Conservation (phyloP, 2,888 invertebrate species). For the Oscheius sp. region DNA sequence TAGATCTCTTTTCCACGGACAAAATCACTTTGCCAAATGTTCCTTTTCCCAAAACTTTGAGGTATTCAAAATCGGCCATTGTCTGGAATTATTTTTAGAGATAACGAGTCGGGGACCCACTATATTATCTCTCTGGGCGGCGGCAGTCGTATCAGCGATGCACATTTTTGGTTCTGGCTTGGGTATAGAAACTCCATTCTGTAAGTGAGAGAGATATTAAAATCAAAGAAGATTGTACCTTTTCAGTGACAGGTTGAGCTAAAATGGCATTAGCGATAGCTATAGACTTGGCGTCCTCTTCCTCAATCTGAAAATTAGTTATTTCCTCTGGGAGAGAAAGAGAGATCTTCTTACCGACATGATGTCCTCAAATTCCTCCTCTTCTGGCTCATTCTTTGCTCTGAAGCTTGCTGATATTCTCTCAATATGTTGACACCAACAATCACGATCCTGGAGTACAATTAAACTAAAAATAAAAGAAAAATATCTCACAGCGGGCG, state of each 20-base stretch:
- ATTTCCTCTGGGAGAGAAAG: not conserved
- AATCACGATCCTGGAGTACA: not conserved
- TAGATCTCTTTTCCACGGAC: conserved; percentile 91
- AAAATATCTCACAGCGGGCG: conserved; percentile 73
- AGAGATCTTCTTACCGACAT: conserved; percentile 6
- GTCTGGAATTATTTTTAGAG: conserved; percentile 45
- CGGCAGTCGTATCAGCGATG: conserved; percentile 53
- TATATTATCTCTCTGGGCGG: conserved; percentile 58
- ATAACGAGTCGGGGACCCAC: conserved; percentile 37
- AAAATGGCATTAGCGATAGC: conserved; percentile 17
- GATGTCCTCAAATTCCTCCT: not conserved
- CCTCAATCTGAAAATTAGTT: not conserved
- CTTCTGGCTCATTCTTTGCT: not conserved
- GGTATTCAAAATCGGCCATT: conserved; percentile 96
- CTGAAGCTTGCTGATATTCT: not conserved
- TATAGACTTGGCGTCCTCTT: conserved; percentile 1
- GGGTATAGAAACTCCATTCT: conserved; percentile 8
- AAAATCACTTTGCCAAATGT: conserved; percentile 94
- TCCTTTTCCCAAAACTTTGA: conserved; percentile 78
- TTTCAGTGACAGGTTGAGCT: conserved; percentile 9
- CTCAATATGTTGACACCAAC: not conserved
- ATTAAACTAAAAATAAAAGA: not conserved
- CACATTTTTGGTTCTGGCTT: conserved; percentile 10
- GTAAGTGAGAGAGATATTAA: not conserved
- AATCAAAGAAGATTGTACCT: not conserved